Percentiles rank a stretch among this genome's conserved stretches.
Evolutionary conservation across 2,888 invertebrate genomes (phyloP).

Genomic region (Schizaphis graminum): DNA sequence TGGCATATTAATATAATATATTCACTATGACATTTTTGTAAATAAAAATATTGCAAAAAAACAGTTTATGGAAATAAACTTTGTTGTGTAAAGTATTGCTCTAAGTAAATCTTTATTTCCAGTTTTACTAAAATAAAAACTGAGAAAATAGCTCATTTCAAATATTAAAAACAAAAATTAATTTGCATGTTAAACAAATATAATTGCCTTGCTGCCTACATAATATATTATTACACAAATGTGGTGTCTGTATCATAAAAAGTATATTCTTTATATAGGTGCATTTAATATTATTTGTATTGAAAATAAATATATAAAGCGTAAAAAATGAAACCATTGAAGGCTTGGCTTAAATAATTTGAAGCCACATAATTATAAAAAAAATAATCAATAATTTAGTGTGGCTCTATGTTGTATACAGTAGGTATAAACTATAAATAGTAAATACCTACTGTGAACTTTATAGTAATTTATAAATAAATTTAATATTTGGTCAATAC

Average conservation of each 20-base stretch:
- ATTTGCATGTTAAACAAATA: background rate
- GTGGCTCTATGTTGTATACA: background rate
- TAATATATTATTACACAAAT: background rate
- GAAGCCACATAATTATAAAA: constrained; percentile 23
- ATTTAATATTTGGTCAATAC: background rate
- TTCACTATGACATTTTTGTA: background rate
- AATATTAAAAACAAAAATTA: background rate
- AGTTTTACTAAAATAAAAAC: background rate
- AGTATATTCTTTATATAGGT: background rate
- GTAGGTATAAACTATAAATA: too few species aligned
- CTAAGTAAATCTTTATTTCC: background rate
- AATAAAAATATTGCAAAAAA: background rate
- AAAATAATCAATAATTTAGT: background rate
- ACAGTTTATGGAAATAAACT: background rate
- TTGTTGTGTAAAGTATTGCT: background rate
- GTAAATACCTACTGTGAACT: background rate
- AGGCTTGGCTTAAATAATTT: background rate
- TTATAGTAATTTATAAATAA: background rate
- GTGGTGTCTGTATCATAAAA: background rate
- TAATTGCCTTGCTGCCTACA: background rate
- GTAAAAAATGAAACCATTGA: background rate
- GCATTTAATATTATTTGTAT: background rate
- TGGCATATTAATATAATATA: background rate
- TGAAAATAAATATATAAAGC: background rate
- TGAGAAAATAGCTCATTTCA: background rate